Evolutionary conservation across 2,113 vertebrate genomes (phyloP).

Genomic region (Antidorcas marsupialis): DNA sequence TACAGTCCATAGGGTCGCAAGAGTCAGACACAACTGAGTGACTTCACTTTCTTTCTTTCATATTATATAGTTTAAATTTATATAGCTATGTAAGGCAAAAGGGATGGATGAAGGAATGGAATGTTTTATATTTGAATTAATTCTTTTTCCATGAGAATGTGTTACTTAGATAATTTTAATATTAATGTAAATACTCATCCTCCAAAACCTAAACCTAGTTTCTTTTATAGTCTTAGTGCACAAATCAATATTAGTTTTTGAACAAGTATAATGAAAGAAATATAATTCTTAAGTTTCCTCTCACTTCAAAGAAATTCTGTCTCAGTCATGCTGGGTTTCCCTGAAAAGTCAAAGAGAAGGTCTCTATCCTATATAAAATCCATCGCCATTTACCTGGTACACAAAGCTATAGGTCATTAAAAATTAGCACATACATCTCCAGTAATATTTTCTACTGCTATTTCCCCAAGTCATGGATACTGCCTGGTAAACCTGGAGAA

Average conservation of each 20-base stretch:
- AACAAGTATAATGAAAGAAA: slow-evolving; percentile 34
- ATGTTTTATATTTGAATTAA: background rate
- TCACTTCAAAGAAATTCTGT: background rate
- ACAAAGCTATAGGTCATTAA: background rate
- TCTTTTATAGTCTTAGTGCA: background rate
- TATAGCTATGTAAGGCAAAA: background rate
- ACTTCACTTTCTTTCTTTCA: background rate
- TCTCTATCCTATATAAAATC: background rate
- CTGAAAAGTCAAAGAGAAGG: background rate
- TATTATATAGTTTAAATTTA: background rate
- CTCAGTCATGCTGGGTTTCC: background rate
- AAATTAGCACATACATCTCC: background rate
- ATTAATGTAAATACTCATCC: background rate
- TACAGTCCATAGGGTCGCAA: too few relatives aligned
- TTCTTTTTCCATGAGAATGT: background rate
- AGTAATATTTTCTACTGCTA: slow-evolving; percentile 2
- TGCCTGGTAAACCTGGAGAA: background rate
- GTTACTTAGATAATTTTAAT: background rate
- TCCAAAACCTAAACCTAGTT: slow-evolving; percentile 2
- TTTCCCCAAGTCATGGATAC: background rate
- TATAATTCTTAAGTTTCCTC: background rate
- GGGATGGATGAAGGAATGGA: background rate
- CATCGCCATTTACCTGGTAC: background rate
- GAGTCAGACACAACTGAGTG: too few relatives aligned
- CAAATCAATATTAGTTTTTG: background rate